Evolutionary conservation across 2,113 vertebrate genomes (phyloP).

Genomic region (Uria lomvia): DNA sequence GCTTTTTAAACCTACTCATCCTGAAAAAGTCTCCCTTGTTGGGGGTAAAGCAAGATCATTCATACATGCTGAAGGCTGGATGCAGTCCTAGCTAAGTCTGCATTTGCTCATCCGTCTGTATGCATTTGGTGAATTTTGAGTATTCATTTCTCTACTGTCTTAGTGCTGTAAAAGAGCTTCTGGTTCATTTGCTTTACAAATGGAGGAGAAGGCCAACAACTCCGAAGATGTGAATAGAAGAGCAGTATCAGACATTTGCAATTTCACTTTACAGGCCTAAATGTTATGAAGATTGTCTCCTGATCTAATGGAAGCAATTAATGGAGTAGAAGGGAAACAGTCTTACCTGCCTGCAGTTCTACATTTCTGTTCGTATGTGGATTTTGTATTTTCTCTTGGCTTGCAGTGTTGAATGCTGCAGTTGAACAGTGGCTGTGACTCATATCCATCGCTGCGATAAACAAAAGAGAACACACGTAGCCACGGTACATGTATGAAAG

Average conservation of each 20-base stretch:
- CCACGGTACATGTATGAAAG: not conserved
- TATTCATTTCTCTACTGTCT: not conserved
- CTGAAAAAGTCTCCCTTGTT: not conserved
- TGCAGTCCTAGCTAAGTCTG: not conserved
- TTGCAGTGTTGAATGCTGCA: not conserved
- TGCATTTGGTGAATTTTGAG: not conserved
- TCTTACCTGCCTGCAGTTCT: not conserved
- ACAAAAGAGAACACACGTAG: not conserved
- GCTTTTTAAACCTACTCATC: not conserved
- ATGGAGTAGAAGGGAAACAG: not conserved
- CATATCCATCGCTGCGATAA: rapidly evolving
- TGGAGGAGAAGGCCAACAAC: not conserved
- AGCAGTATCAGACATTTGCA: not conserved
- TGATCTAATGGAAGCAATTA: not conserved
- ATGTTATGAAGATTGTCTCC: not conserved
- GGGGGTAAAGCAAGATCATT: not conserved
- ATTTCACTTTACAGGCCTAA: not conserved
- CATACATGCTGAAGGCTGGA: not conserved
- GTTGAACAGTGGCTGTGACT: not conserved
- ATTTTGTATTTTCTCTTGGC: not conserved
- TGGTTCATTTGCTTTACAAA: not conserved
- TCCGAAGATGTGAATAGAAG: not conserved
- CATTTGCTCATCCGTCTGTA: not conserved
- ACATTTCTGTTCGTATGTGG: not conserved
- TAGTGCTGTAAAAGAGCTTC: not conserved